Conservation (phyloP, 2,888 invertebrate species). For the Acrobasis repandana region DNA sequence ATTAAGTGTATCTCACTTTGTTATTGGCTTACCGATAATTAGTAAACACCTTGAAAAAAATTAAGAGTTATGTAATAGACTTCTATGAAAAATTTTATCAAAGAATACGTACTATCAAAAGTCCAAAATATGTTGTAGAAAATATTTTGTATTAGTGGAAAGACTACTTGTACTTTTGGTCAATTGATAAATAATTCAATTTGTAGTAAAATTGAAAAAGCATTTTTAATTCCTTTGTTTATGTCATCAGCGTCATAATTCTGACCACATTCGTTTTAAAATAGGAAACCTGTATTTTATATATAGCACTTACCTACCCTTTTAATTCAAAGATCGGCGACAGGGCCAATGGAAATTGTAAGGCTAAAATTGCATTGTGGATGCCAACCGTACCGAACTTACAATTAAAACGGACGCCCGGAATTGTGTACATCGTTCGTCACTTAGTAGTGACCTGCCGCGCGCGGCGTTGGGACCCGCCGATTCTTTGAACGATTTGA, state of each 20-base stretch:
- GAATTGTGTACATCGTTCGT: conserved; percentile 81
- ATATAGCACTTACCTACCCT: conserved; percentile 1
- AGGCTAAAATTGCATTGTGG: conserved; percentile 71
- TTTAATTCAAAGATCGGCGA: conserved; percentile 32
- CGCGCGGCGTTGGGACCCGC: conserved; percentile 24
- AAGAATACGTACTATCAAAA: too few species aligned
- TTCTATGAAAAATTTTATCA: too few species aligned
- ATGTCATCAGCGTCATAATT: not conserved
- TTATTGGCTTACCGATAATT: too few species aligned
- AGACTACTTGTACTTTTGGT: too few species aligned
- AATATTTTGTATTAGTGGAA: too few species aligned
- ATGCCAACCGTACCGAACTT: conserved; percentile 63
- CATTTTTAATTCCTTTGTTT: not conserved
- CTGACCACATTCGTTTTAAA: conserved; percentile 23
- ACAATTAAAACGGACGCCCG: conserved; percentile 81
- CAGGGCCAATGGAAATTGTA: conserved; percentile 49
- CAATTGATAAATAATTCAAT: too few species aligned
- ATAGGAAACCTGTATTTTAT: conserved; percentile 27
- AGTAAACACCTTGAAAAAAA: too few species aligned
- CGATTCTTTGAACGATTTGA: conserved; percentile 36
- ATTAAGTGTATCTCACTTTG: too few species aligned
- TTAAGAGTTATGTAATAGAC: too few species aligned
- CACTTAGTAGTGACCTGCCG: conserved; percentile 62
- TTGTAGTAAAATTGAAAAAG: too few species aligned
- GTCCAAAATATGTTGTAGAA: too few species aligned